phyloP scores from a whole-genome alignment of 2,113 vertebrate species.

The rat (Rattus norvegicus) region GRCr8 NC_086035.1:10319501-10320000 shows the following conservation, averaged over 20 bases:
- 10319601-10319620: background rate
- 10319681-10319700: background rate
- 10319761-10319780: background rate
- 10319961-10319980: background rate
- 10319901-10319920: background rate
- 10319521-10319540: background rate
- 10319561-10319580: too few relatives aligned
- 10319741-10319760: too few relatives aligned
- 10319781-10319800: background rate
- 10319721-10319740: background rate
- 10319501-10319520: background rate
- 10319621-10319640: background rate
- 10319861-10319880: background rate
- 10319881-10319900: background rate
- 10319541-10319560: background rate
- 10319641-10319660: background rate
- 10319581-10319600: background rate
- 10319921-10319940: background rate
- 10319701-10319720: background rate
- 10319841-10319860: background rate
- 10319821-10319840: background rate
- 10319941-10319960: background rate
- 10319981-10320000: background rate
- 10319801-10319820: background rate
- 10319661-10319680: background rate